These are phyloP conservation scores for Reticulitermes lucifugus DNA, from an alignment of 2,888 invertebrate species.

Conservation along the genomic window DNA sequence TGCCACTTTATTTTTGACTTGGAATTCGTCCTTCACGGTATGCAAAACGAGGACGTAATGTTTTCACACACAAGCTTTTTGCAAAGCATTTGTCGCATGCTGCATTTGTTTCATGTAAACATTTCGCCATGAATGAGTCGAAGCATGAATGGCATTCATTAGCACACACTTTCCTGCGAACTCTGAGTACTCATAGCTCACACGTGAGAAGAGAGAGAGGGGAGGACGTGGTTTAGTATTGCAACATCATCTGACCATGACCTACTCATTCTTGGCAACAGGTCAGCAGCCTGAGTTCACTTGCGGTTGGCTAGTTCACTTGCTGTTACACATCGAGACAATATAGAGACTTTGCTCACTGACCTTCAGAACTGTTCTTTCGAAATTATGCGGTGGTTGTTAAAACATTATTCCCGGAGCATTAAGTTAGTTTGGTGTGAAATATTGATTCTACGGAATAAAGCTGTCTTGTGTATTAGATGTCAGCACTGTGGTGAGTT, in stretches of 20 bases:
- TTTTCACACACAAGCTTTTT: no score
- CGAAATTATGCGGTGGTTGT: no score
- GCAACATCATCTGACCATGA: background rate
- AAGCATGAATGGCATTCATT: conserved; percentile 14
- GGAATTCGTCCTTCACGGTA: no score
- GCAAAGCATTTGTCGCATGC: background rate
- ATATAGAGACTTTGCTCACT: background rate
- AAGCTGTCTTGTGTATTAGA: no score
- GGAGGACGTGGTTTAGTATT: background rate
- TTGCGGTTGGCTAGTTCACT: background rate
- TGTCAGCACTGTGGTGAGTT: no score
- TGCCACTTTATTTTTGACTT: no score
- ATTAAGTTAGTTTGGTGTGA: no score
- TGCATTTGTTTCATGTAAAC: background rate
- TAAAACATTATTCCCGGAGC: no score
- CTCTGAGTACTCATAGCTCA: background rate
- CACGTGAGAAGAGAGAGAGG: background rate
- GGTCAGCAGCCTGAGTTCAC: background rate
- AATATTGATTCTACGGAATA: no score
- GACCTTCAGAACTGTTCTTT: no score
- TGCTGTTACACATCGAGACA: background rate
- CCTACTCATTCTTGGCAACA: conserved; percentile 3
- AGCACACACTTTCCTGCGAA: conserved; percentile 18
- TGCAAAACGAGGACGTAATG: no score
- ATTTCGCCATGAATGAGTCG: background rate